Evolutionary conservation across 1,140 invertebrate genomes (phyloP), one percentile per base, ranked within the genome.

Genomic region (Megalonaias nervosa): DNA sequence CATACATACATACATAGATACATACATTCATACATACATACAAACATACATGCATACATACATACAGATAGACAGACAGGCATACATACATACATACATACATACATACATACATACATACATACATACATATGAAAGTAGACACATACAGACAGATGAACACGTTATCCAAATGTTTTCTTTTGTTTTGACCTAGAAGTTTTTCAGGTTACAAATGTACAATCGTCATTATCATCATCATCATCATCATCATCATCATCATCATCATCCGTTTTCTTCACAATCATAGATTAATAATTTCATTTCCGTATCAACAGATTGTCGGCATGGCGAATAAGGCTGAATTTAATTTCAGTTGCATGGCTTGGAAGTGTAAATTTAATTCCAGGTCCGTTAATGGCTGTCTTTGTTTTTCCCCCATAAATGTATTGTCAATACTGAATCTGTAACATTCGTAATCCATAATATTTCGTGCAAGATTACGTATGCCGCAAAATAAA

Each of bases 231-330:
- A 69, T 75, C 73, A 69, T 75, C 73, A 69, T 68, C 73, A 59
- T 75, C 73, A 69, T 75, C 64, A 57, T 75, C 73, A 69, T 75
- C 64, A 69, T 75, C 73, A 56, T 75, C 73, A 69, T 68, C 73
- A 57, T 68, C 73, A 60, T 75, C 71, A 73, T 64, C 71, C 60
- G 21, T 79, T 59, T 76, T 62, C 61, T 67, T 62, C 6, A 62
- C 19, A 62, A 12, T n/a, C 19, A n/a, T n/a, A 13, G 23, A 13
- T 23, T 62, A 62, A 2, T 13, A 62, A n/a, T 9, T 5, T 62
- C 4, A 9, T 23, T 62, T 62, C 23, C 19, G 4, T 9, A 62
- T 62, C 4, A 62, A 62, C 31, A 31, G 1, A 31, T 31, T 31
- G 31, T 31, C 31, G 5, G 5, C 31, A 31, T 31, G 31, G 31